These are phyloP conservation scores for Cyanoramphus novaezelandiae DNA, from an alignment of 2,113 vertebrate species.

Conservation along the genomic window DNA sequence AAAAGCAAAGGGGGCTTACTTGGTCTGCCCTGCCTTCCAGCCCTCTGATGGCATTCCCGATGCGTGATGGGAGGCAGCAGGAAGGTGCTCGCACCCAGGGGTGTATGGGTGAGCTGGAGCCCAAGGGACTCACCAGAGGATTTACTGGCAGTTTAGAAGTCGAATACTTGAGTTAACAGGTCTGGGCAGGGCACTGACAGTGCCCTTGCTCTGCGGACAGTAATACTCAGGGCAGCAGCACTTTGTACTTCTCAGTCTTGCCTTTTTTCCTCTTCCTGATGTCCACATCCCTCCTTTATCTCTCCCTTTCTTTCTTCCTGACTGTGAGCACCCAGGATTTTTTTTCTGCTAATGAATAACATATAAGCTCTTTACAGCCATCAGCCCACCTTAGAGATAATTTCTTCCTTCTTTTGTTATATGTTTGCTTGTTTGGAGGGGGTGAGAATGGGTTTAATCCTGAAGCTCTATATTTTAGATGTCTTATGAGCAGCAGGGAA, in stretches of 20 bases:
- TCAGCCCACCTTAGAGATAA: not conserved
- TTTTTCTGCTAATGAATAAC: not conserved
- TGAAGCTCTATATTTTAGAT: not conserved
- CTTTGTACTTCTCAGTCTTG: not conserved
- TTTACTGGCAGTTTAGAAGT: not conserved
- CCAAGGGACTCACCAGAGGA: not conserved
- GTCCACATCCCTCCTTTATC: not conserved
- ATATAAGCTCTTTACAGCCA: not conserved
- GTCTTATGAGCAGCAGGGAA: constrained; percentile 1
- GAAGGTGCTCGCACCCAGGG: not conserved
- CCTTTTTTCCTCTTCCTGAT: not conserved
- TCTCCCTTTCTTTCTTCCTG: not conserved
- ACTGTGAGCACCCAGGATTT: not conserved
- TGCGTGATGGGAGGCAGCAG: not conserved
- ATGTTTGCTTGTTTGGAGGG: not conserved
- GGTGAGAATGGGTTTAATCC: not conserved
- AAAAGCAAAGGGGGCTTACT: not conserved
- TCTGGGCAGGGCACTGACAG: not conserved
- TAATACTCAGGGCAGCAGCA: not conserved
- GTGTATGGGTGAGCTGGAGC: fast-evolving
- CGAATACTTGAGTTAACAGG: fast-evolving
- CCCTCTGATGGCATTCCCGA: not conserved
- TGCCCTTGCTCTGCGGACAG: fast-evolving
- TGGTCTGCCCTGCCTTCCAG: not conserved
- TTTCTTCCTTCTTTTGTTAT: not conserved